Evolutionary conservation across 2,888 invertebrate species (phyloP).

Genomic region (Eupeodes luniger): DNA sequence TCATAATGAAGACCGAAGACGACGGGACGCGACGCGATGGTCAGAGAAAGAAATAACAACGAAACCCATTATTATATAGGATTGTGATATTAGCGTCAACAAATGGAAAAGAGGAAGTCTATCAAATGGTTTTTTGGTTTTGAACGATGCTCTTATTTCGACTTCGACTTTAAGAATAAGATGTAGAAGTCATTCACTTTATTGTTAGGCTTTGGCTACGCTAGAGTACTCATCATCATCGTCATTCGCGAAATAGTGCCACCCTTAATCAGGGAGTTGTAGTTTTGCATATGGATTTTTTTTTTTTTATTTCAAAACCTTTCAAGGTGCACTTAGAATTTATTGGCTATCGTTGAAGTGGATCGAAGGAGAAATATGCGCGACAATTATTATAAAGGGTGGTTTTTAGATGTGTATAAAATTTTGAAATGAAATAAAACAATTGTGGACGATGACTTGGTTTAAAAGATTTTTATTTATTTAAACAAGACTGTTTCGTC

Average conservation of each 20-base stretch:
- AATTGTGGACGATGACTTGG: no score
- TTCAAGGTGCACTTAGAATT: neutral
- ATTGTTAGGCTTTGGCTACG: conserved; percentile 30
- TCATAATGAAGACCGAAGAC: neutral
- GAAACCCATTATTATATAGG: conserved; percentile 51
- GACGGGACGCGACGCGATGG: neutral
- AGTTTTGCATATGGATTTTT: conserved; percentile 19
- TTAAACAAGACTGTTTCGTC: no score
- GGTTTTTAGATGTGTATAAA: no score
- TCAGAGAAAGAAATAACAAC: conserved; percentile 49
- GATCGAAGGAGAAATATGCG: conserved; percentile 64
- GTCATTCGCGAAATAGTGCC: neutral
- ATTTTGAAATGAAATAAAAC: no score
- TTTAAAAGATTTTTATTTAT: no score
- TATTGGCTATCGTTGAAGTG: conserved; percentile 34
- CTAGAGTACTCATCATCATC: conserved; percentile 44
- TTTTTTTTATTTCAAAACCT: neutral
- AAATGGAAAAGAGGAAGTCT: conserved; percentile 35
- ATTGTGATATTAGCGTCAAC: conserved; percentile 66
- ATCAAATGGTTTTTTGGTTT: conserved; percentile 16
- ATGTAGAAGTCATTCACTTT: conserved; percentile 28
- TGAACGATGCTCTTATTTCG: neutral
- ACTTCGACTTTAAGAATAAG: conserved; percentile 9
- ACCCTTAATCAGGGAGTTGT: conserved; percentile 20
- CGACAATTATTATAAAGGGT: conserved; percentile 24